These are phyloP conservation scores for Drosophila seguyi DNA, from an alignment of 1,140 invertebrate species.

Conservation along the genomic window DNA sequence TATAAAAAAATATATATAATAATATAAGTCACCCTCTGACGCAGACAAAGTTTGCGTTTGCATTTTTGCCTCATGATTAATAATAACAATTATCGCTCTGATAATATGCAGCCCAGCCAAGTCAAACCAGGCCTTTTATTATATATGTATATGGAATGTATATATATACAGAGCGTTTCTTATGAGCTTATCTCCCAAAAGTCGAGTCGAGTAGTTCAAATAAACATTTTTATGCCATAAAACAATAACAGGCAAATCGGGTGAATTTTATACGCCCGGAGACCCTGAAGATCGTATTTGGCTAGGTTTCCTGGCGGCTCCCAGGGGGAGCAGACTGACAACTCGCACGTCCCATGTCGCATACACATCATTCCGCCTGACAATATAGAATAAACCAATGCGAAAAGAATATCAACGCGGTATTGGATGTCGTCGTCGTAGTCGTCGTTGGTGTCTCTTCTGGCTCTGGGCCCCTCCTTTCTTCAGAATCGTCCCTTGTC, in stretches of 20 bases:
- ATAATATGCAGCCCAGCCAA: constrained; percentile 11
- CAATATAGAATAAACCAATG: constrained; percentile 25
- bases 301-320: constrained; percentile 16
- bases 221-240: constrained; percentile 35
- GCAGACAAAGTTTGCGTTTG: constrained; percentile 42
- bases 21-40: constrained; percentile 23
- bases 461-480: not conserved
- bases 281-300: constrained; percentile 32
- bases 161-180: constrained; percentile 3
- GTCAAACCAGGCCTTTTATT: constrained; percentile 41
- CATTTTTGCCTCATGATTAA: constrained; percentile 53
- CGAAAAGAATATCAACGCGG: constrained; percentile 26
- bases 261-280: constrained; percentile 27
- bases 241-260: constrained; percentile 15
- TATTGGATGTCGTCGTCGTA: constrained; percentile 27
- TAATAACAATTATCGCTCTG: constrained; percentile 35
- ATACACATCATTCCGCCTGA: constrained; percentile 21
- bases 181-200: constrained; percentile 30
- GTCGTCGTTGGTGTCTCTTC: not conserved
- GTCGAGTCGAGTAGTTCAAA: constrained; percentile 20
- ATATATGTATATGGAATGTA: constrained; percentile 7
- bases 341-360: constrained; percentile 38
- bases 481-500: not conserved
- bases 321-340: constrained; percentile 12
- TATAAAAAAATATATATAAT: constrained; percentile 24